Evolutionary conservation across 2,888 invertebrate species (phyloP).

Genomic region (Melanotus villosus): DNA sequence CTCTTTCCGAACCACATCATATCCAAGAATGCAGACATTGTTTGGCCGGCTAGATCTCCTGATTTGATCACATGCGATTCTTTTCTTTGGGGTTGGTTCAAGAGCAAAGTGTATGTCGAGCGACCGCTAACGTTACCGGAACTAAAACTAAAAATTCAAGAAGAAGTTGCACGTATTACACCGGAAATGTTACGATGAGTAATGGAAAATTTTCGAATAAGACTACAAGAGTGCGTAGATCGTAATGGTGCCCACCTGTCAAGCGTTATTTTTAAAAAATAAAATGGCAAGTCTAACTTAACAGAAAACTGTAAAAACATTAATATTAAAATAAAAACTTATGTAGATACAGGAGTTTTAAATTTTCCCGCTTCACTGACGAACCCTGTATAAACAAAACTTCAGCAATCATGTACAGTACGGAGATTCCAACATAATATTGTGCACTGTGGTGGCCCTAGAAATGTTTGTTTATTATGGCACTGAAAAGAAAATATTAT

Average conservation of each 20-base stretch:
- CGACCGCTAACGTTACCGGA: neutral
- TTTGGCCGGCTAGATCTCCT: conserved; percentile 3
- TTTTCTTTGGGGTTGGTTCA: neutral
- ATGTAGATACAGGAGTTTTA: too few relatives aligned
- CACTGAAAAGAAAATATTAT: too few relatives aligned
- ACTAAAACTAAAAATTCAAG: conserved; percentile 1
- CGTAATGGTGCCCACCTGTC: neutral
- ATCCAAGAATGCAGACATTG: neutral
- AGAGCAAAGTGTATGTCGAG: neutral
- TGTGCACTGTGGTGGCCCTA: too few relatives aligned
- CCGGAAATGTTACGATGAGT: neutral
- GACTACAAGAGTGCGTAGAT: neutral
- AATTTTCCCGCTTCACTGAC: too few relatives aligned
- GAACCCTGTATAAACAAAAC: neutral
- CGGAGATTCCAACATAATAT: too few relatives aligned
- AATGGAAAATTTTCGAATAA: neutral
- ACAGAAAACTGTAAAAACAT: too few relatives aligned
- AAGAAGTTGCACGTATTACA: neutral
- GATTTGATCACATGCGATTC: neutral
- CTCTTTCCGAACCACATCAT: neutral
- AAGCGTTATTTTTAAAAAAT: neutral
- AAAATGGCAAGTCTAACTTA: too few relatives aligned
- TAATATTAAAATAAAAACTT: too few relatives aligned
- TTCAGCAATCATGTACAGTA: neutral
- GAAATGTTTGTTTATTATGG: too few relatives aligned